Evolutionary conservation across 2,113 vertebrate genomes (phyloP), one percentile per base, ranked within the genome.

Genomic region (Reinhardtius hippoglossoides): DNA sequence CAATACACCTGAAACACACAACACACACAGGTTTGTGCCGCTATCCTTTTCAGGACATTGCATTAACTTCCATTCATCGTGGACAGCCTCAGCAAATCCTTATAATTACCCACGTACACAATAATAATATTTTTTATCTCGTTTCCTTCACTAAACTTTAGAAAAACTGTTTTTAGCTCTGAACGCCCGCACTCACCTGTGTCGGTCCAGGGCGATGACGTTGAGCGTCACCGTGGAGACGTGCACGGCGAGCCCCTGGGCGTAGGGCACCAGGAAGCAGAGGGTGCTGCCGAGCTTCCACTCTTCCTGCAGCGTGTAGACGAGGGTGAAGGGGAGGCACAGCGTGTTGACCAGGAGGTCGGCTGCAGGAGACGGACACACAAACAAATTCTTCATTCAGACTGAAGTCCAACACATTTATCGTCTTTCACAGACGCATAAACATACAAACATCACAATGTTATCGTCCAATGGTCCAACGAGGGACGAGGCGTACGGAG

Each of bases 221-320:
- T 95, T 98, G 85, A 99, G 91, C 1, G 97, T 99, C 13, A 99
- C 95, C 0, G 97, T 98, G 37, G 97, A 99, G 24, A 99, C 97
- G 0, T 98, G 96, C 18, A 99, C 97, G 0, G 97, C 95, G 60
- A 98, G 95, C 2, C 96, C 97, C 91, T 99, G 97, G 60, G 97
- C 95, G 14, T 95, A 99, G 0, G 97, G 97, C 16, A 99, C 93
- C 90, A 97, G 85, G 90, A 98, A 97, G 69, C 97, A 99, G 44
- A 99, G 89, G 0, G 96, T 93, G 0, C 95, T 88, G 6, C 97
- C 97, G 56, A 99, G 96, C 27, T 96, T 98, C 97, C 97, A 99
- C 77, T 97, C 95, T 0, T 96, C 96, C 88, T 96, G 82, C 65
- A 99, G 94, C 0, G 97, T 98, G 78, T 98, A 98, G 88, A 96